These are phyloP conservation scores for Zoanthus sansibaricus DNA, from an alignment of 92 coral and sea anemone species.

Conservation along the genomic window DNA sequence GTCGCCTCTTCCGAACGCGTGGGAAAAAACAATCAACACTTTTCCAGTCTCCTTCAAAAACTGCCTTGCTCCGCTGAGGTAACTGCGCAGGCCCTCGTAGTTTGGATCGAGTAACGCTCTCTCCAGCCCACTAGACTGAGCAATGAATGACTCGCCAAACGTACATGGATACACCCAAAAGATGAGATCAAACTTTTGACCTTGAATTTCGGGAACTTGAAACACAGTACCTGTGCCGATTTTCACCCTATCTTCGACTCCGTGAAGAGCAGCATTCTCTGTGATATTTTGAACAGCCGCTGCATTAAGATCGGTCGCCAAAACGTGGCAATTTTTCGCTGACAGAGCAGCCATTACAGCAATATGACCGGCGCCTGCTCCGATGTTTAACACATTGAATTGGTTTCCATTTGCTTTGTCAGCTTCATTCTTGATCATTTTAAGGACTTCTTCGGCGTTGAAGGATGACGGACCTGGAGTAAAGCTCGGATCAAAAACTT, in stretches of 20 bases:
- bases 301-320: conserved; percentile 69
- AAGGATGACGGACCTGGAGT: conserved; percentile 50
- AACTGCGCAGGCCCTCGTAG: conserved; percentile 62
- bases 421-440: conserved; percentile 44
- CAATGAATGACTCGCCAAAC: conserved; percentile 26
- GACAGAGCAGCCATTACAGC: conserved; percentile 56
- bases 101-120: conserved; percentile 64
- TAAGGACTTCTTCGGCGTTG: conserved; percentile 33
- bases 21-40: conserved; percentile 60
- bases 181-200: conserved; percentile 60
- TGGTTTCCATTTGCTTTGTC: conserved; percentile 29
- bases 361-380: conserved; percentile 66
- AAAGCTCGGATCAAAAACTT: conserved; percentile 65
- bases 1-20: conserved; percentile 58
- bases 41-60: conserved; percentile 60
- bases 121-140: conserved; percentile 50
- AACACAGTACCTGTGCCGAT: conserved; percentile 57
- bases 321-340: conserved; percentile 51
- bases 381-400: conserved; percentile 61
- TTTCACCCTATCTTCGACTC: conserved; percentile 62
- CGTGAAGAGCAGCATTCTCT: conserved; percentile 63
- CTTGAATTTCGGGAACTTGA: conserved; percentile 50
- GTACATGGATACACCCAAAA: conserved; percentile 69
- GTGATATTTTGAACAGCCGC: conserved; percentile 60
- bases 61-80: conserved; percentile 61